A percentile compares a stretch with the other conserved stretches of the same genome.
Conservation (phyloP, 2,888 invertebrate species). For the Melanchra persicariae region DNA sequence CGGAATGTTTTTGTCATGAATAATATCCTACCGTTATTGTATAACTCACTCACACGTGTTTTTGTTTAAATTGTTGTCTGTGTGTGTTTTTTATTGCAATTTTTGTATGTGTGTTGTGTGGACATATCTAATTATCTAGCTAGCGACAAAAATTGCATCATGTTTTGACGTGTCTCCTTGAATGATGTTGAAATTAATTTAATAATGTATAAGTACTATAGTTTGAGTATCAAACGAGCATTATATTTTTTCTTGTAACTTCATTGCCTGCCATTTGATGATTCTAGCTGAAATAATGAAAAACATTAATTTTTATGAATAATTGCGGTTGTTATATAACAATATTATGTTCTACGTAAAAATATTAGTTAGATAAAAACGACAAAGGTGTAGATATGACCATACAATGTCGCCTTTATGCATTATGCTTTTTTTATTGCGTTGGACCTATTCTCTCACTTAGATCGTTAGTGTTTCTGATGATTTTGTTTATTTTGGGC, state of each 20-base stretch:
- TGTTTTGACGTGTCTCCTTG: constrained; percentile 7
- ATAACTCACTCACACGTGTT: constrained; percentile 60
- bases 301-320: not conserved
- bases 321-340: not conserved
- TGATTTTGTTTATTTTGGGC: constrained; percentile 3
- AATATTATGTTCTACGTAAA: not conserved
- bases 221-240: not conserved
- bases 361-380: not conserved
- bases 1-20: constrained; percentile 58
- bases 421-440: constrained; percentile 65
- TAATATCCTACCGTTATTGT: constrained; percentile 55
- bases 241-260: too few species aligned
- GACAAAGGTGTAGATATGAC: constrained; percentile 39
- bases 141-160: constrained; percentile 19
- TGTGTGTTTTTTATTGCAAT: constrained; percentile 55
- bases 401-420: constrained; percentile 59
- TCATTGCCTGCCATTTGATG: not conserved
- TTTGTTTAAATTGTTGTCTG: constrained; percentile 39
- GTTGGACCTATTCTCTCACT: constrained; percentile 65
- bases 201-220: not conserved
- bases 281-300: not conserved
- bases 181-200: not conserved
- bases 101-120: constrained; percentile 52
- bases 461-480: constrained; percentile 23
- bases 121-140: constrained; percentile 52